Evolutionary conservation across 2,888 invertebrate species (phyloP).

Genomic region (Cancer borealis): DNA sequence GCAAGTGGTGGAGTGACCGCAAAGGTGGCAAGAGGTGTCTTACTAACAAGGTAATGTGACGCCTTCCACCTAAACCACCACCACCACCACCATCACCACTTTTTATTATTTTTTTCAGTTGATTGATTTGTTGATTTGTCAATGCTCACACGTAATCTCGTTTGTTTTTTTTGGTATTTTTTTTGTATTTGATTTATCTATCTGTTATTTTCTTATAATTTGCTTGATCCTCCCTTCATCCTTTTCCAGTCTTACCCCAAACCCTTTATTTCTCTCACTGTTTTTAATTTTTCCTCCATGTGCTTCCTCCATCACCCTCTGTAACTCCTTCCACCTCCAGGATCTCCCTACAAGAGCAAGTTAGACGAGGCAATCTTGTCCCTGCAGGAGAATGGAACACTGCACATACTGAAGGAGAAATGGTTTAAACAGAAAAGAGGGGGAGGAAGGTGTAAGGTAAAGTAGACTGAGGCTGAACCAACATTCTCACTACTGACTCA

Average conservation of each 20-base stretch:
- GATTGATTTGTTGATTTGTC: background rate
- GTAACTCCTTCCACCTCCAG: slow-evolving; percentile 81
- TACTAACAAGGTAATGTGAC: slow-evolving; percentile 63
- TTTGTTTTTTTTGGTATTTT: background rate
- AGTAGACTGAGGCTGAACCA: background rate
- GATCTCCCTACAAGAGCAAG: slow-evolving; percentile 95
- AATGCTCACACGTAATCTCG: background rate
- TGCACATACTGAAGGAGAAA: slow-evolving; percentile 94
- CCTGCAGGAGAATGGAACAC: slow-evolving; percentile 95
- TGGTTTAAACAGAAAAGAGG: slow-evolving; percentile 99
- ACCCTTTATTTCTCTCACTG: background rate
- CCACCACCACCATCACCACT: background rate
- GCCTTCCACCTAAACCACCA: too few relatives aligned
- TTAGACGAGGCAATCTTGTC: slow-evolving; percentile 96
- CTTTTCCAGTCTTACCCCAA: background rate
- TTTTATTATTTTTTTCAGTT: background rate
- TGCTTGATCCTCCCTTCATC: background rate
- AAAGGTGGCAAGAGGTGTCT: slow-evolving; percentile 77
- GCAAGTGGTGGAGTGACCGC: slow-evolving; percentile 87
- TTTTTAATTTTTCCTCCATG: background rate
- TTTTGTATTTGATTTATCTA: background rate
- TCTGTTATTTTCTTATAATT: background rate
- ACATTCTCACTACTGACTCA: background rate
- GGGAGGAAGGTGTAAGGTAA: slow-evolving; percentile 86
- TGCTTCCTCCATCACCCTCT: background rate